A percentile compares a stretch with the other conserved stretches of the same genome.
phyloP scores from a whole-genome alignment of 2,797 vertebrate species.

The Diplodus sargus region DNA sequence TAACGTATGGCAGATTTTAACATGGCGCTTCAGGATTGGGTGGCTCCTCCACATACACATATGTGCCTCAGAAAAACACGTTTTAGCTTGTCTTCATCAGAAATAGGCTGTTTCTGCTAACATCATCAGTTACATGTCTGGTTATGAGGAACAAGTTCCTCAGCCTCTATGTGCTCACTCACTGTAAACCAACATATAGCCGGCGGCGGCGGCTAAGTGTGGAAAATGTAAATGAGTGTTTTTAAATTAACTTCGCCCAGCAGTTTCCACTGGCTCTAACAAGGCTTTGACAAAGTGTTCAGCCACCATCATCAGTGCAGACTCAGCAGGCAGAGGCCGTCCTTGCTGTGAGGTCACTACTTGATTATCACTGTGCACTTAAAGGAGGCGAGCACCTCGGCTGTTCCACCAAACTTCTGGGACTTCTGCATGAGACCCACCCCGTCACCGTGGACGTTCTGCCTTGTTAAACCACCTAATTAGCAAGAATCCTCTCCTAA shows the following conservation, averaged over 20 bases:
- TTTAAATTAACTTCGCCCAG: constrained; percentile 26
- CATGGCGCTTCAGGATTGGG: too few relatives aligned
- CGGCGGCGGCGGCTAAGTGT: constrained; percentile 2
- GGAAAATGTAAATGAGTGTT: constrained; percentile 44
- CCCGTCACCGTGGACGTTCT: constrained; percentile 36
- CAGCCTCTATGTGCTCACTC: background rate
- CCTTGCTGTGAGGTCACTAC: constrained; percentile 46
- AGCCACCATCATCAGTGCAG: constrained; percentile 22
- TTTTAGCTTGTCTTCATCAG: constrained; percentile 29
- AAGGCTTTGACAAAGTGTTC: constrained; percentile 45
- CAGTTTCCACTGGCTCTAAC: constrained; percentile 22
- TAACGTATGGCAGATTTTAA: too few relatives aligned
- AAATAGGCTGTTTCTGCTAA: constrained; percentile 2
- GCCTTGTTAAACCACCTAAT: constrained; percentile 74
- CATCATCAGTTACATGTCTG: constrained; percentile 11
- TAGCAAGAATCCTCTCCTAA: constrained; percentile 65
- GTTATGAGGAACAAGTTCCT: constrained; percentile 17
- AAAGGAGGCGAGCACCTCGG: constrained; percentile 8
- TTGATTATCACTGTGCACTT: constrained; percentile 38
- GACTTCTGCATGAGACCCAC: constrained; percentile 28
- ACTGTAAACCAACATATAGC: constrained; percentile 8
- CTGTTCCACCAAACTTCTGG: constrained; percentile 48
- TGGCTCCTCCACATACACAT: background rate
- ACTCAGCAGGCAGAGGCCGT: constrained; percentile 35
- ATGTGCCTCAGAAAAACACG: constrained; percentile 17